A percentile compares a stretch with the other conserved stretches of the same genome.
phyloP scores from a whole-genome alignment of 2,797 vertebrate genomes.

The Takifugu ocellatus region DNA sequence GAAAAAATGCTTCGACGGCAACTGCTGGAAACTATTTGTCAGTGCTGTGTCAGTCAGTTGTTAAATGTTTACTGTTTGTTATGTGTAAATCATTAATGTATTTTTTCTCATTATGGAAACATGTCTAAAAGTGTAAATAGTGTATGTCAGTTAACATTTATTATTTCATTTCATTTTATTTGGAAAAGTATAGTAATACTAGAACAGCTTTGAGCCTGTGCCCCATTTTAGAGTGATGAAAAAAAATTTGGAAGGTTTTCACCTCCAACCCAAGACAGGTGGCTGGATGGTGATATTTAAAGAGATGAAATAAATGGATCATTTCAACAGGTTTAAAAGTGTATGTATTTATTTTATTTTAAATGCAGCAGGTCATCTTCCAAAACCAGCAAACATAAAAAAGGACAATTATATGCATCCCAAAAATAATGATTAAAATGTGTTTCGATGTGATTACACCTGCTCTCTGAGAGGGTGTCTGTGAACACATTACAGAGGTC shows the following conservation, averaged over 20 bases:
- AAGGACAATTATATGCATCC: too few species aligned
- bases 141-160: conserved; percentile 37
- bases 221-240: conserved; percentile 23
- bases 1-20: conserved; percentile 21
- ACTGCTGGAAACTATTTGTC: conserved; percentile 32
- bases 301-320: conserved; percentile 57
- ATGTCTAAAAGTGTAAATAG: conserved; percentile 60
- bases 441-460: too few species aligned
- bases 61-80: conserved; percentile 41
- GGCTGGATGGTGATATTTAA: conserved; percentile 22
- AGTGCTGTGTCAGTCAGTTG: conserved; percentile 39
- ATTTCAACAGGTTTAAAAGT: conserved; percentile 8
- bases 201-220: conserved; percentile 26
- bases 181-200: conserved; percentile 39
- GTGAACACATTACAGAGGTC: too few species aligned
- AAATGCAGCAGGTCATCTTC: neutral
- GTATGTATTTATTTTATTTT: conserved; percentile 14
- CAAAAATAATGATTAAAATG: too few species aligned
- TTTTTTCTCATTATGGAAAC: conserved; percentile 47
- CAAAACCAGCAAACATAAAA: too few species aligned
- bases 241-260: conserved; percentile 17
- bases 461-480: too few species aligned
- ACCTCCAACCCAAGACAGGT: conserved; percentile 10
- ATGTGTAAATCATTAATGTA: conserved; percentile 53
- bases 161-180: conserved; percentile 8